phyloP scores from a whole-genome alignment of 2,888 invertebrate species.

The Agonum fuliginosum region DNA sequence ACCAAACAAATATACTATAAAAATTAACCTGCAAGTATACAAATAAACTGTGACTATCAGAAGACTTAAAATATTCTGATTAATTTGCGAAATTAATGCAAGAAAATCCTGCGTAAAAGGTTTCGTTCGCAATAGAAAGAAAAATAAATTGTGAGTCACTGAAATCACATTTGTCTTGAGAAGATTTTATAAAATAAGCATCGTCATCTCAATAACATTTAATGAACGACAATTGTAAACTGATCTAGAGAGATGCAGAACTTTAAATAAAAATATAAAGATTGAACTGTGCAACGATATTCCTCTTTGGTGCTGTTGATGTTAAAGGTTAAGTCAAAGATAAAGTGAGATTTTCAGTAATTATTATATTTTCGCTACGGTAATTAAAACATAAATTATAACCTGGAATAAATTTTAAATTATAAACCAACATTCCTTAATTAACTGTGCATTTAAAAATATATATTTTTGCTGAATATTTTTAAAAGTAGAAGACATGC shows the following conservation, averaged over 20 bases:
- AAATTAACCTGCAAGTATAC: too few relatives aligned
- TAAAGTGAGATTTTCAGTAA: constrained; percentile 17
- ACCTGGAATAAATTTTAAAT: constrained; percentile 14
- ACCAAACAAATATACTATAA: too few relatives aligned
- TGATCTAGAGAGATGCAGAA: too few relatives aligned
- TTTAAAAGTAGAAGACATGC: constrained; percentile 25
- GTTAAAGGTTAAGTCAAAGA: background rate
- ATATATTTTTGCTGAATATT: constrained; percentile 15
- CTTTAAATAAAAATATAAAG: background rate
- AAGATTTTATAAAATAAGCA: too few relatives aligned
- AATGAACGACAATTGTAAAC: background rate
- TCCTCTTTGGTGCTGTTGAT: background rate
- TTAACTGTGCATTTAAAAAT: background rate
- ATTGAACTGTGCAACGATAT: constrained; percentile 9
- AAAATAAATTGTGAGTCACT: too few relatives aligned
- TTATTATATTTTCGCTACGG: constrained; percentile 4
- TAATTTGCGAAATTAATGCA: too few relatives aligned
- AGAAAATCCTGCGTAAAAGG: too few relatives aligned
- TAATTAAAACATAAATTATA: constrained; percentile 6
- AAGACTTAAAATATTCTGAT: too few relatives aligned
- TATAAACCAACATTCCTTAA: constrained; percentile 16
- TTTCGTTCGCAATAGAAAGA: too few relatives aligned
- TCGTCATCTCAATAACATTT: too few relatives aligned
- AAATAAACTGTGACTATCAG: too few relatives aligned
- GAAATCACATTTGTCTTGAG: too few relatives aligned